Evolutionary conservation across 1,140 invertebrate genomes (phyloP).

Genomic region (Plutomurus gul): DNA sequence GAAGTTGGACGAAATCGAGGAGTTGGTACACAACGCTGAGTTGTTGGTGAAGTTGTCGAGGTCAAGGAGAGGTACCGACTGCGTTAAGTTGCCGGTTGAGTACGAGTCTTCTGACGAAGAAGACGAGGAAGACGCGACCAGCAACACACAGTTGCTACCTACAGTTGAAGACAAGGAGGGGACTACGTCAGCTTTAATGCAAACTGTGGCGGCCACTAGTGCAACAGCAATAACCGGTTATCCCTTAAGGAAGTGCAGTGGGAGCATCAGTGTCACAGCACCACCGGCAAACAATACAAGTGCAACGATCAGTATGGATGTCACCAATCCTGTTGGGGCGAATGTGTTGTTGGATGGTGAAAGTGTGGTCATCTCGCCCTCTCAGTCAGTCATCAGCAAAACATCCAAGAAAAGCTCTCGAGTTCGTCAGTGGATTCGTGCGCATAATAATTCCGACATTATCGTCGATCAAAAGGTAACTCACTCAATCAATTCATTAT

Average conservation of each 20-base stretch:
- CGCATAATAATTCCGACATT: slow-evolving; percentile 46
- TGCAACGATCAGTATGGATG: slow-evolving; percentile 6
- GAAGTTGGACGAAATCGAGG: slow-evolving; percentile 48
- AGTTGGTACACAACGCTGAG: slow-evolving; percentile 51
- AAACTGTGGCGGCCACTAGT: neutral
- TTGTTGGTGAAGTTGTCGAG: slow-evolving; percentile 35
- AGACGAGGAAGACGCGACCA: slow-evolving; percentile 29
- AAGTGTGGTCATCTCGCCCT: slow-evolving; percentile 3
- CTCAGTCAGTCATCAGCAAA: neutral
- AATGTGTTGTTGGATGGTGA: neutral
- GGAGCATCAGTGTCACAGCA: slow-evolving; percentile 20
- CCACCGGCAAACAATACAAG: neutral
- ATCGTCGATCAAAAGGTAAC: slow-evolving; percentile 47
- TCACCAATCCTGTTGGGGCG: slow-evolving; percentile 10
- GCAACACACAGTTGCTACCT: neutral
- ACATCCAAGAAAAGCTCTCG: slow-evolving; percentile 42
- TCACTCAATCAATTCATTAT: slow-evolving; percentile 3
- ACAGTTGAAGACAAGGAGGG: neutral
- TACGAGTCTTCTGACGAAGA: slow-evolving; percentile 40
- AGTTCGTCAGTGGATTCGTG: slow-evolving; percentile 52
- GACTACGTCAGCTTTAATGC: neutral
- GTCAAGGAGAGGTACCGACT: slow-evolving; percentile 34
- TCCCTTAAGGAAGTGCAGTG: slow-evolving; percentile 41
- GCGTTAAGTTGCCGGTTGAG: slow-evolving; percentile 31
- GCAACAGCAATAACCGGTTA: neutral